phyloP scores from a whole-genome alignment of 53 echinoderm and acorn worm genomes.

The Pentamera pediparva region DNA sequence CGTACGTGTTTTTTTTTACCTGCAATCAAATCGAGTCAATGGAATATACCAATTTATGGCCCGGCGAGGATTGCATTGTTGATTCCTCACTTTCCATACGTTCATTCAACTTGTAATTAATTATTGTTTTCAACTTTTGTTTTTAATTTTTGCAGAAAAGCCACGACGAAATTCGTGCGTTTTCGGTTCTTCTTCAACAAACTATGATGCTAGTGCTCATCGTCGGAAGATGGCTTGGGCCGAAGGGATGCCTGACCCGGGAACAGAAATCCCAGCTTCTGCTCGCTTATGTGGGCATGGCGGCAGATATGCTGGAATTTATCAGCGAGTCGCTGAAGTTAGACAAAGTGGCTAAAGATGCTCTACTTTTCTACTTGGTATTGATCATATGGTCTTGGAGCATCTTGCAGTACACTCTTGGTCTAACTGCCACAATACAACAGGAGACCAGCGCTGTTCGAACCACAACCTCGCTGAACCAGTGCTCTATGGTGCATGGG shows the following conservation, averaged over 20 bases:
- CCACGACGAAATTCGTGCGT: background rate
- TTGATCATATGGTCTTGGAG: constrained; percentile 59
- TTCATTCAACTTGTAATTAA: too few species aligned
- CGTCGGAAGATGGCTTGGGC: constrained; percentile 58
- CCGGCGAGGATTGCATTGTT: too few species aligned
- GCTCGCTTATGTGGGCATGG: constrained; percentile 67
- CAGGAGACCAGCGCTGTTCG: constrained; percentile 33
- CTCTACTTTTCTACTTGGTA: constrained; percentile 24
- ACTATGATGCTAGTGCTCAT: constrained; percentile 54
- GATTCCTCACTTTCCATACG: too few species aligned
- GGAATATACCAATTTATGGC: too few species aligned
- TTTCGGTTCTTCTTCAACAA: constrained; percentile 38
- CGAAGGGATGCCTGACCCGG: constrained; percentile 54
- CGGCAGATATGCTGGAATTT: constrained; percentile 70
- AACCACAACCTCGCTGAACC: background rate
- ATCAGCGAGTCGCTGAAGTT: constrained; percentile 45
- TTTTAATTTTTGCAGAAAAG: background rate
- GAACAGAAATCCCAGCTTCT: constrained; percentile 65
- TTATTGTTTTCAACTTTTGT: background rate
- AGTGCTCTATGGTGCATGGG: background rate
- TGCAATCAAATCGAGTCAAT: too few species aligned
- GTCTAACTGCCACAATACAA: constrained; percentile 49
- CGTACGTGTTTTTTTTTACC: too few species aligned
- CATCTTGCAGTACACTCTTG: constrained; percentile 54
- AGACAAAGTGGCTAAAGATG: constrained; percentile 29